Evolutionary conservation across 92 coral and sea anemone species (phyloP), one percentile per base, ranked within the genome.

Genomic region (Ricordea florida): DNA sequence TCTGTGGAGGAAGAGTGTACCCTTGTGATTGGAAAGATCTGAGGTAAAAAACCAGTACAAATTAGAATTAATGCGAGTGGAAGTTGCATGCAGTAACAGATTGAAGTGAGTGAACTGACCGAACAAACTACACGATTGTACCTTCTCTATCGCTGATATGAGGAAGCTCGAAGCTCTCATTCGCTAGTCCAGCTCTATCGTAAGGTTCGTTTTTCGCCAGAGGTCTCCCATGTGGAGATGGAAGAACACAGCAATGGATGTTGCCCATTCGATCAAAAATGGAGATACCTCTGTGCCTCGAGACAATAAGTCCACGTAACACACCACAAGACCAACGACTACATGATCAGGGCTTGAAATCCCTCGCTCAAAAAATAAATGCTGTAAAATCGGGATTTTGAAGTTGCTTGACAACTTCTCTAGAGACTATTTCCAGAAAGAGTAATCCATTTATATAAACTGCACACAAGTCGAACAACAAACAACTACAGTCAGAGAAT

Each of bases 141-240:
- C 98, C 98, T 83, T 94, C 98, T 63, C 98, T 85, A 23, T 94
- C 98, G 80, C 98, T 94, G 68, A 94, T 94, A 62, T 94, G 98
- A 5, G 98, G 98, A 31, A 94, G 85, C 51, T 94, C 98, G 24
- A 92, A 69, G 43, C 85, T 84, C 29, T 93, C 97, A 24, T 81
- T 79, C 17, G 77, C 84, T 18, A 59, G 68, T 47, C 89, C 94
- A 52, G 73, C 49, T 21, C 96, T 78, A 38, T 90, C 88, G 57
- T 88, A 94, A 8, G 93, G 80, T 32, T 87, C 93, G 58, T 83
- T 92, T 70, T 87, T 88, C 18, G 87, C 92, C 56, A 81, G 51
- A 61, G 87, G 81, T 34, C 92, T 81, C 27, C 90, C 93, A 22
- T 83, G 88, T 31, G 98, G 94, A 53, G 97, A 83, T 50, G 97